These are phyloP conservation scores for Tachycineta bicolor DNA, from an alignment of 2,113 vertebrate genomes.

Conservation along the genomic window DNA sequence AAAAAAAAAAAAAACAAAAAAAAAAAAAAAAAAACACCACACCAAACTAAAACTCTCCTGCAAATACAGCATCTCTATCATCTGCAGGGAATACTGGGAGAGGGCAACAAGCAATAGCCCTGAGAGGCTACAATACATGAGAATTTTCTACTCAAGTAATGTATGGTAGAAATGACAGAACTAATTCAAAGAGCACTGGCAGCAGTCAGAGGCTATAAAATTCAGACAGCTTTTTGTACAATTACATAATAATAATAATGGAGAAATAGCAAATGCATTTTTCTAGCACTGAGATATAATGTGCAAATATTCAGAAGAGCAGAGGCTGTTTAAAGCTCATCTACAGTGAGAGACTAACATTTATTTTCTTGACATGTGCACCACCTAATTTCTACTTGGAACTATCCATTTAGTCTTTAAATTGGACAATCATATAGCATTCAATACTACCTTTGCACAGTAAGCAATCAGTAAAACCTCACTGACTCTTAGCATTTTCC, in stretches of 20 bases:
- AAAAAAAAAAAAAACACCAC: no score
- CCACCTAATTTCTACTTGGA: neutral
- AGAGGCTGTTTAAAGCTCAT: neutral
- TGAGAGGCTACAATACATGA: neutral
- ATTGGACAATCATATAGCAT: neutral
- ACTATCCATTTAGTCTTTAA: neutral
- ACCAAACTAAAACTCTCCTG: neutral
- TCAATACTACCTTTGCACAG: neutral
- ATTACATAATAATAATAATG: neutral
- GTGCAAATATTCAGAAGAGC: neutral
- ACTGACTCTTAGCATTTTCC: neutral
- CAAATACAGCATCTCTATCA: neutral
- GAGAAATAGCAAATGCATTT: slow-evolving; percentile 7
- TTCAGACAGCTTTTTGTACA: neutral
- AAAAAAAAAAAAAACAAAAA: no score
- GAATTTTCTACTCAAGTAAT: neutral
- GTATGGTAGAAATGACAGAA: neutral
- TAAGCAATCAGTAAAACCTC: neutral
- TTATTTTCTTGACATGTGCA: neutral
- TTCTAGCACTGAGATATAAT: neutral
- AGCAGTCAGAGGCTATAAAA: slow-evolving; percentile 8
- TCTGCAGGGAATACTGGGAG: neutral
- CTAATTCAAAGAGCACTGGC: neutral
- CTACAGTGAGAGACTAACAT: neutral
- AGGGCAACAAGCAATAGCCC: neutral